Evolutionary conservation across 1,140 invertebrate species (phyloP).

Genomic region (Meteorus sp.): DNA sequence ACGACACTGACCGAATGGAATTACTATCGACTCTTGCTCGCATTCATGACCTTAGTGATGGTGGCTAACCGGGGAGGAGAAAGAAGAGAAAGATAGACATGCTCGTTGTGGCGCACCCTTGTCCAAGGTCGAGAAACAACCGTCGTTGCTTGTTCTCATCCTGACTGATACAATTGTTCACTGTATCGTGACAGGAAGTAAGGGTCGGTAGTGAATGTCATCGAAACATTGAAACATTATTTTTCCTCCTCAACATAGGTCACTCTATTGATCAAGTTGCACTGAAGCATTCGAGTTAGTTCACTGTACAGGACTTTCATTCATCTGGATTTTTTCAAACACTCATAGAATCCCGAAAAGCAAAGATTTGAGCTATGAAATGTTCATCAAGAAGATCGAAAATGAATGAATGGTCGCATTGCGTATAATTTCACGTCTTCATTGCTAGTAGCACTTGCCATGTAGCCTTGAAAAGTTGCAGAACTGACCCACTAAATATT

Average conservation of each 20-base stretch:
- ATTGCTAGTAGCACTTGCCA: too few species aligned
- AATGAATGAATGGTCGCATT: too few species aligned
- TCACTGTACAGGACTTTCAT: not conserved
- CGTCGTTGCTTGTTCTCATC: not conserved
- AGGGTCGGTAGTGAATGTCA: too few species aligned
- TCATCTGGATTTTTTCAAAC: not conserved
- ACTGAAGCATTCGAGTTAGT: too few species aligned
- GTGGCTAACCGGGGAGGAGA: too few species aligned
- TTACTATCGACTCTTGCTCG: slow-evolving; percentile 27
- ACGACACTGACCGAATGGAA: too few species aligned
- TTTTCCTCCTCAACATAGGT: too few species aligned
- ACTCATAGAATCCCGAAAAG: not conserved
- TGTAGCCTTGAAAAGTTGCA: not conserved
- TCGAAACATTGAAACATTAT: too few species aligned
- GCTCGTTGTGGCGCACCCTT: slow-evolving; percentile 28
- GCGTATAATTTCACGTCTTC: too few species aligned
- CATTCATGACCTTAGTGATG: slow-evolving; percentile 3
- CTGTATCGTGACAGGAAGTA: too few species aligned
- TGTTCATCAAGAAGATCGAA: not conserved
- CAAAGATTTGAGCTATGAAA: not conserved
- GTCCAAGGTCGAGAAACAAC: slow-evolving; percentile 30
- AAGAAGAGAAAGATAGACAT: slow-evolving; percentile 23
- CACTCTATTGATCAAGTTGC: too few species aligned
- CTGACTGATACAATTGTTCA: not conserved
- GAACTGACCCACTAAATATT: not conserved